phyloP scores from a whole-genome alignment of 2,797 vertebrate genomes.

The Siniperca undulata region DNA sequence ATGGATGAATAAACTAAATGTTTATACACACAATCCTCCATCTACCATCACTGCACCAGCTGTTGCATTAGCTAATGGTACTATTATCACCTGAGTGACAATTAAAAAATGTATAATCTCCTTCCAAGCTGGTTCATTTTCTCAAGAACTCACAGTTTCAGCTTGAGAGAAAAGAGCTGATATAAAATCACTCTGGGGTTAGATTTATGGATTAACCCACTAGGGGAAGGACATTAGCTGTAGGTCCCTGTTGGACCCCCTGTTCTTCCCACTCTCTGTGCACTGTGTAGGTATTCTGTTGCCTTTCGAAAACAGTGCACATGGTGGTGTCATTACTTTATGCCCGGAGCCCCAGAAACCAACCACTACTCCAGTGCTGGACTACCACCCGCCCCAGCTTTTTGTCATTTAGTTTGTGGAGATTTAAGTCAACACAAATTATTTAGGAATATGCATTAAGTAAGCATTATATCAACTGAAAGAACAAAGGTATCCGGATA shows the following conservation, averaged over 20 bases:
- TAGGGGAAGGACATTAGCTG: too few relatives aligned
- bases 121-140: background rate
- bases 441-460: background rate
- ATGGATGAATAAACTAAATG: background rate
- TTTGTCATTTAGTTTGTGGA: background rate
- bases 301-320: background rate
- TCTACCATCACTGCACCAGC: background rate
- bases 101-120: slow-evolving; percentile 5
- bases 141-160: background rate
- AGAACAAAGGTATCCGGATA: background rate
- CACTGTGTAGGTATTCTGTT: background rate
- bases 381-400: background rate
- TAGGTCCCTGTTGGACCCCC: background rate
- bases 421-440: background rate
- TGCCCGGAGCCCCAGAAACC: background rate
- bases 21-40: too few relatives aligned
- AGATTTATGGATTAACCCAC: background rate
- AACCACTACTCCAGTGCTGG: background rate
- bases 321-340: background rate
- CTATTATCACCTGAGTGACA: background rate
- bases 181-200: background rate
- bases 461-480: background rate
- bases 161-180: background rate
- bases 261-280: background rate
- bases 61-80: background rate